Conservation (phyloP, 2,113 vertebrate genomes). For the Urocolius indicus region DNA sequence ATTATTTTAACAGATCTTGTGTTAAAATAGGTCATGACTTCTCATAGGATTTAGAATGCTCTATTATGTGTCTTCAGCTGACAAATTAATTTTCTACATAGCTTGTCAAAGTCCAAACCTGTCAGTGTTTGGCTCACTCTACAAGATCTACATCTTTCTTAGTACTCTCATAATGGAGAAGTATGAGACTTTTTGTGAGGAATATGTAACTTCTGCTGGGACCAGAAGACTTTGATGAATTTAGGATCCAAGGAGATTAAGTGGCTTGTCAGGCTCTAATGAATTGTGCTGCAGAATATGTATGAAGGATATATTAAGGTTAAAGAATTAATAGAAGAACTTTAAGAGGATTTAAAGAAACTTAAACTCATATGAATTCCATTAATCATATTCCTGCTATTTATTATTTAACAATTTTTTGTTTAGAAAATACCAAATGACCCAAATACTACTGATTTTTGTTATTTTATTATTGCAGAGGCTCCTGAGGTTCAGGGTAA, state of each 20-base stretch:
- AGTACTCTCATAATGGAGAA: not conserved
- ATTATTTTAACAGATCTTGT: constrained; percentile 4
- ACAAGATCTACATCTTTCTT: not conserved
- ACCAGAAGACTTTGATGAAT: not conserved
- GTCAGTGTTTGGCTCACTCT: not conserved
- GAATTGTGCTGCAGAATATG: not conserved
- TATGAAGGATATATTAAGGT: not conserved
- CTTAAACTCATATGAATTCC: not conserved
- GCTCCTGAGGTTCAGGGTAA: not conserved
- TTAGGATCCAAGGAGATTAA: not conserved
- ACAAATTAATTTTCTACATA: constrained; percentile 13
- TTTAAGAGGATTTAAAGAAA: not conserved
- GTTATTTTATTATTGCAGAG: not conserved
- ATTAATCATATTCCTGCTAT: not conserved
- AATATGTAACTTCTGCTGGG: not conserved
- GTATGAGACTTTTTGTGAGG: not conserved
- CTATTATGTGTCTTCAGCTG: not conserved
- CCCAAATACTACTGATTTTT: not conserved
- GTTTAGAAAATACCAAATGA: not conserved
- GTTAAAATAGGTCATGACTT: constrained; percentile 38
- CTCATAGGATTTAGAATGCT: not conserved
- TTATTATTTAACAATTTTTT: not conserved
- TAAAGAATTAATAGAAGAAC: not conserved
- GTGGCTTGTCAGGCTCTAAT: not conserved
- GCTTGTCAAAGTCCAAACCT: not conserved